Evolutionary conservation across 1,140 invertebrate genomes (phyloP).

Genomic region (Formica exsecta): DNA sequence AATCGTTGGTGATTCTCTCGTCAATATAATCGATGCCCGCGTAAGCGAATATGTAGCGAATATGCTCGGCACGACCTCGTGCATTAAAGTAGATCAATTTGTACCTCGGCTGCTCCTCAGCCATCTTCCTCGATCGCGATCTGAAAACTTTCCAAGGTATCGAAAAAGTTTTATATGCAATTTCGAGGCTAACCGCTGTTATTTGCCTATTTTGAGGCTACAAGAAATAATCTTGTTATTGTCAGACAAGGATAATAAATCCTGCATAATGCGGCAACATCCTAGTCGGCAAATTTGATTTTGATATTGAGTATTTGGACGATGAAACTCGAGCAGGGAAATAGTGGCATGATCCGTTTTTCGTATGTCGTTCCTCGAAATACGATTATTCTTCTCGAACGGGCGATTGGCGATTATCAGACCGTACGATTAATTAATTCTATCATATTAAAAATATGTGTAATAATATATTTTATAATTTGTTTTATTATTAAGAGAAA

Average conservation of each 20-base stretch:
- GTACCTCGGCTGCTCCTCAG: slow-evolving; percentile 84
- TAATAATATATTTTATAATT: too few species aligned
- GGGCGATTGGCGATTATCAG: too few species aligned
- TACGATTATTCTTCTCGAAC: too few species aligned
- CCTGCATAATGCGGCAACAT: background rate
- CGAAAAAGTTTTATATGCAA: slow-evolving; percentile 8
- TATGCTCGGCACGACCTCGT: slow-evolving; percentile 90
- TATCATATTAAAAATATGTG: too few species aligned
- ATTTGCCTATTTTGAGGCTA: background rate
- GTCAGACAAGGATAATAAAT: background rate
- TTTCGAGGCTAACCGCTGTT: background rate
- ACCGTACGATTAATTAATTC: too few species aligned
- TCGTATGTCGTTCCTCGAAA: too few species aligned
- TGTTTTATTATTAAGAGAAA: too few species aligned
- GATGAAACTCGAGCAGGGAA: too few species aligned
- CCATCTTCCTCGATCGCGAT: slow-evolving; percentile 67
- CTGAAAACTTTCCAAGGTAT: slow-evolving; percentile 28
- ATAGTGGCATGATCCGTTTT: too few species aligned
- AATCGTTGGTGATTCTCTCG: slow-evolving; percentile 87
- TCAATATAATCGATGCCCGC: slow-evolving; percentile 89
- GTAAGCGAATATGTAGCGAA: slow-evolving; percentile 89
- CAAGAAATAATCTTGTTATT: background rate
- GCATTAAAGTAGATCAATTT: slow-evolving; percentile 90
- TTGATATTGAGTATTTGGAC: background rate
- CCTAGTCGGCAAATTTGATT: background rate